Conservation (phyloP, 2,888 invertebrate genomes). For the Mesorhabditis sp. region DNA sequence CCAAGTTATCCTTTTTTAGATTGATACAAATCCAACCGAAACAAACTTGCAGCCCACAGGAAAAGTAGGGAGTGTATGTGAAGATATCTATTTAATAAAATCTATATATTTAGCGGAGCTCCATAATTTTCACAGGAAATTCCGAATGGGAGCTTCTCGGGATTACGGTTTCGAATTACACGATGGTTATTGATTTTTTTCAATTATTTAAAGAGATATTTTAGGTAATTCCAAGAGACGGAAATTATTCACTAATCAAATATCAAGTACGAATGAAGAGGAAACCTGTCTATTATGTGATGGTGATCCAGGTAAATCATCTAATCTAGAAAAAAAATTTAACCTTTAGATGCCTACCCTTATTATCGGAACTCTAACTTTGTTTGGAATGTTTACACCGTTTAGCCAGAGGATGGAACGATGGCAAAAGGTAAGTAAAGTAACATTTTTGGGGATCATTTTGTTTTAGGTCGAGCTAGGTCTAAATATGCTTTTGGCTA, state of each 20-base stretch:
- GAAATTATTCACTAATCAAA: conserved; percentile 19
- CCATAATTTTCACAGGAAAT: conserved; percentile 28
- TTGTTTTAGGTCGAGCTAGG: conserved; percentile 25
- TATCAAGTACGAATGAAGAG: conserved; percentile 23
- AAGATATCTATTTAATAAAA: neutral
- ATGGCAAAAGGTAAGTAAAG: conserved; percentile 26
- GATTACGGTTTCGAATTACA: conserved; percentile 12
- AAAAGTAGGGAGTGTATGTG: neutral
- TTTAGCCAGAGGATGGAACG: conserved; percentile 28
- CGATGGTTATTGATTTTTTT: neutral
- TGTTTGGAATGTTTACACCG: conserved; percentile 42
- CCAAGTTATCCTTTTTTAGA: neutral
- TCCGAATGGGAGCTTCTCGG: conserved; percentile 36
- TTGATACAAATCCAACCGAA: conserved; percentile 1
- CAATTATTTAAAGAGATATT: neutral
- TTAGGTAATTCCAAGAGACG: conserved; percentile 7
- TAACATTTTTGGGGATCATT: neutral
- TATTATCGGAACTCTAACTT: conserved; percentile 34
- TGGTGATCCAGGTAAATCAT: conserved; percentile 25
- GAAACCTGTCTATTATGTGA: conserved; percentile 32
- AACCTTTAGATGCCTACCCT: conserved; percentile 32
- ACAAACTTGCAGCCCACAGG: neutral
- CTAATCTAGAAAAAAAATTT: neutral
- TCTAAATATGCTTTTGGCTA: conserved; percentile 38
- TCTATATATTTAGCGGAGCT: neutral